Conservation (phyloP, 1,140 invertebrate genomes). For the Conus ventricosus region DNA sequence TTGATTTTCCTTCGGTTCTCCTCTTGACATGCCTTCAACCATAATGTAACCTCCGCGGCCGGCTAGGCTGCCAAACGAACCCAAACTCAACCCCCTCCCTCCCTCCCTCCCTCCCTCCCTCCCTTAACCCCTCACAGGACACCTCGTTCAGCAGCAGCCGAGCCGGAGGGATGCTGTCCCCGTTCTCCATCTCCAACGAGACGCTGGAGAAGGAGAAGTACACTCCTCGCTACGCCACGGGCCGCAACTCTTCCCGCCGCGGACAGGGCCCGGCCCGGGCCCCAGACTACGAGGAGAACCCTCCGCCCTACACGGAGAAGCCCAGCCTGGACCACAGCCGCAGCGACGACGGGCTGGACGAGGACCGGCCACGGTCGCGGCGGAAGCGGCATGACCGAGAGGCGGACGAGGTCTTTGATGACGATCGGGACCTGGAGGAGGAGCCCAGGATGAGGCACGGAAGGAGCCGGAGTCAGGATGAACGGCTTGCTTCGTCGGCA, state of each 20-base stretch:
- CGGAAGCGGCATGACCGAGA: neutral
- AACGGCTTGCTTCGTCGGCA: neutral
- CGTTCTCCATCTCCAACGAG: conserved; percentile 26
- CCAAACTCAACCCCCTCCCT: too few species aligned
- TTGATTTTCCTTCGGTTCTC: too few species aligned
- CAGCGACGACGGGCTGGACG: neutral
- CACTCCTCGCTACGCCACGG: conserved; percentile 3
- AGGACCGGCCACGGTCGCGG: neutral
- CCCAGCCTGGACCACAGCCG: conserved; percentile 25
- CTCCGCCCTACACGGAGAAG: conserved; percentile 30
- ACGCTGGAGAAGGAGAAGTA: conserved; percentile 19
- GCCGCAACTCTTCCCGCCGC: conserved; percentile 16
- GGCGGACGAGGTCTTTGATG: conserved; percentile 6
- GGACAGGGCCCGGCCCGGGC: neutral
- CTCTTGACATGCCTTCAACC: too few species aligned
- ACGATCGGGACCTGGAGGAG: neutral
- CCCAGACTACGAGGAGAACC: neutral
- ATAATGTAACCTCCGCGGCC: too few species aligned
- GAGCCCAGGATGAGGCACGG: neutral
- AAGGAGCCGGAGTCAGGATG: conserved; percentile 12
- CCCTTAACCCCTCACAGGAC: neutral
- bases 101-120: neutral
- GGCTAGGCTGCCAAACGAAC: too few species aligned
- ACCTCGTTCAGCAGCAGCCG: neutral
- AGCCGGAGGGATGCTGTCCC: neutral